A percentile compares a stretch with the other conserved stretches of the same genome.
Conservation (phyloP, 2,888 invertebrate species). For the Conops quadrifasciatus region DNA sequence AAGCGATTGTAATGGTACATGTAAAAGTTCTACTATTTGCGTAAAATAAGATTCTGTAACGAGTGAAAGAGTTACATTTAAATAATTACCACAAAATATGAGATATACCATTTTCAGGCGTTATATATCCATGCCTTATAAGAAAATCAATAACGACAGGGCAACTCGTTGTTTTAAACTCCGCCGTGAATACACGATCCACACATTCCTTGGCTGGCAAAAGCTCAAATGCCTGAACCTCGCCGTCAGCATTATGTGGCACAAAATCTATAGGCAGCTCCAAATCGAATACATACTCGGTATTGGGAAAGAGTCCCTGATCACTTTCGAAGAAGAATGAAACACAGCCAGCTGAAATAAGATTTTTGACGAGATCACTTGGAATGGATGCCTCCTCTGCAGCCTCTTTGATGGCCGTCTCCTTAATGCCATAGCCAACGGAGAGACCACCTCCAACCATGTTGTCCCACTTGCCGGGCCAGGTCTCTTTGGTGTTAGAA, state of each 20-base stretch:
- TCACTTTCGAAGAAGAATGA: constrained; percentile 89
- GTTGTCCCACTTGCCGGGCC: constrained; percentile 95
- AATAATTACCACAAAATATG: constrained; percentile 7
- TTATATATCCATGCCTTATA: constrained; percentile 88
- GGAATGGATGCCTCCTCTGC: constrained; percentile 94
- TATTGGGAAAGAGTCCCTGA: constrained; percentile 91
- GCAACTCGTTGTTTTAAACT: constrained; percentile 94
- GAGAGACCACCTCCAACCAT: constrained; percentile 94
- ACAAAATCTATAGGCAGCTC: constrained; percentile 89
- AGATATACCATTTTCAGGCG: constrained; percentile 83
- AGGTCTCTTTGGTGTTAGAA: constrained; percentile 90
- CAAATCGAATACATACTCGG: constrained; percentile 92
- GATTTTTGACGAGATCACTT: constrained; percentile 74
- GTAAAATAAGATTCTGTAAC: constrained; percentile 84
- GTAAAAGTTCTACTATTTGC: constrained; percentile 84
- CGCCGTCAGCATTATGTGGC: constrained; percentile 93
- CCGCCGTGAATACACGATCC: constrained; percentile 80
- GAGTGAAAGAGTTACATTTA: constrained; percentile 24
- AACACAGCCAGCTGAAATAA: constrained; percentile 65
- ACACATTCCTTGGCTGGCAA: constrained; percentile 84
- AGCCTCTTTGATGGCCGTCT: constrained; percentile 93
- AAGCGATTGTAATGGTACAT: constrained; percentile 86
- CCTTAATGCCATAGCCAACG: constrained; percentile 85
- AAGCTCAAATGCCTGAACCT: constrained; percentile 90
- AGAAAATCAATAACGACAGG: constrained; percentile 92